These are phyloP conservation scores for Drosophila infuscata DNA, from an alignment of 2,888 invertebrate species.

Conservation along the genomic window DNA sequence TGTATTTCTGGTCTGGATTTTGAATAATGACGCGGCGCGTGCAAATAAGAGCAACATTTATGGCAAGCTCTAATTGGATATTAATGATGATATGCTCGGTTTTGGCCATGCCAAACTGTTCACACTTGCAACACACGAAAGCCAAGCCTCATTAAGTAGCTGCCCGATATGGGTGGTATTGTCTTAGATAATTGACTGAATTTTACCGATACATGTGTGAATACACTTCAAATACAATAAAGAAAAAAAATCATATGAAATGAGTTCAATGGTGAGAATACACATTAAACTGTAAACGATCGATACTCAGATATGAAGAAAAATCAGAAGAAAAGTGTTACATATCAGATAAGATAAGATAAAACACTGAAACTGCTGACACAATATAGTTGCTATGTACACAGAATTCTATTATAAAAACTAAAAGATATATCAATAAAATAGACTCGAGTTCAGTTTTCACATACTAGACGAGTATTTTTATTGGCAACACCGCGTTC, in stretches of 20 bases:
- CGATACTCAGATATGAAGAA: conserved; percentile 10
- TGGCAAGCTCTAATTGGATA: conserved; percentile 74
- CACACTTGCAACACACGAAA: conserved; percentile 44
- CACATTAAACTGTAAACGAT: conserved; percentile 10
- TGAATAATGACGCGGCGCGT: conserved; percentile 70
- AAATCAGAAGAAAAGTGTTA: conserved; percentile 1
- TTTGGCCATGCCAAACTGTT: conserved; percentile 52
- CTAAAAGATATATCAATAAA: background rate
- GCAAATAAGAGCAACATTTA: conserved; percentile 76
- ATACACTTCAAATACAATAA: background rate
- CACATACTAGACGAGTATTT: background rate
- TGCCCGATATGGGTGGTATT: conserved; percentile 55
- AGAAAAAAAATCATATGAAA: background rate
- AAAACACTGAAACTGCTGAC: background rate
- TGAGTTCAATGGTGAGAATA: conserved; percentile 1
- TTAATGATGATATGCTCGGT: conserved; percentile 69
- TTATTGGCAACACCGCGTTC: background rate
- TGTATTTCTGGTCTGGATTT: conserved; percentile 33
- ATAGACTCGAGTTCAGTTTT: background rate
- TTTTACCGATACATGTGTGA: conserved; percentile 18
- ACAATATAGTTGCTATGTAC: conserved; percentile 8
- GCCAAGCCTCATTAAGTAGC: conserved; percentile 46
- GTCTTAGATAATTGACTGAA: conserved; percentile 53
- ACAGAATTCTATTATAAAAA: background rate
- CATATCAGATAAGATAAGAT: conserved; percentile 24